Conservation (phyloP, 2,113 vertebrate genomes). For the Microtus richardsoni region DNA sequence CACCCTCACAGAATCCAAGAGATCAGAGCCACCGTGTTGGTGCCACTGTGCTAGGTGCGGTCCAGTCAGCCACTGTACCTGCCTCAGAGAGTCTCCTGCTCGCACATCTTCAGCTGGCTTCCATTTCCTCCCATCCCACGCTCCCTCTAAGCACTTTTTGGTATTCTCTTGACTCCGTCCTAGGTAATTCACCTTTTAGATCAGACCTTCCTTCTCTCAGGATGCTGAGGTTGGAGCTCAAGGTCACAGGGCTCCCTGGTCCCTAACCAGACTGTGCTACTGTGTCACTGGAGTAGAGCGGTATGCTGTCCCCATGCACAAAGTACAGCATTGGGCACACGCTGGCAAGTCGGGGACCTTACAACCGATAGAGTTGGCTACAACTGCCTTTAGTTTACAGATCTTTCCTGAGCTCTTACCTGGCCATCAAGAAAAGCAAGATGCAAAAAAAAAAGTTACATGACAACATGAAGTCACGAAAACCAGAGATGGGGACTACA, state of each 20-base stretch:
- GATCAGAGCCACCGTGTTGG: background rate
- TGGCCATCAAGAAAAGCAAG: background rate
- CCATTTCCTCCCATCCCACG: background rate
- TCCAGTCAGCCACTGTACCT: background rate
- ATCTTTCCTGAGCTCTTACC: background rate
- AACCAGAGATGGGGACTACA: background rate
- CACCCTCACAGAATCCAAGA: background rate
- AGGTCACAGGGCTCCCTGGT: background rate
- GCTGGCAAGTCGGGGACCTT: background rate
- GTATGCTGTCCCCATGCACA: background rate
- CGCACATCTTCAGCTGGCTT: background rate
- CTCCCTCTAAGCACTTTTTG: background rate
- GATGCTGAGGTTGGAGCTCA: background rate
- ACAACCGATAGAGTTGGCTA: background rate
- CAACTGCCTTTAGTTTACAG: background rate
- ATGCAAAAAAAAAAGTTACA: background rate
- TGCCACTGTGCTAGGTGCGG: background rate
- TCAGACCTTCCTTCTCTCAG: background rate
- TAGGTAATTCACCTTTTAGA: background rate
- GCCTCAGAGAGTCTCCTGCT: background rate
- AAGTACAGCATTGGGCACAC: background rate
- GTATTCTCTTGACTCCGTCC: background rate
- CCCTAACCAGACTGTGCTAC: too few species aligned
- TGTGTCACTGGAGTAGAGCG: background rate
- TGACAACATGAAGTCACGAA: background rate